Evolutionary conservation across 2,113 vertebrate genomes (phyloP).

Genomic region (Nesogale talazaci): DNA sequence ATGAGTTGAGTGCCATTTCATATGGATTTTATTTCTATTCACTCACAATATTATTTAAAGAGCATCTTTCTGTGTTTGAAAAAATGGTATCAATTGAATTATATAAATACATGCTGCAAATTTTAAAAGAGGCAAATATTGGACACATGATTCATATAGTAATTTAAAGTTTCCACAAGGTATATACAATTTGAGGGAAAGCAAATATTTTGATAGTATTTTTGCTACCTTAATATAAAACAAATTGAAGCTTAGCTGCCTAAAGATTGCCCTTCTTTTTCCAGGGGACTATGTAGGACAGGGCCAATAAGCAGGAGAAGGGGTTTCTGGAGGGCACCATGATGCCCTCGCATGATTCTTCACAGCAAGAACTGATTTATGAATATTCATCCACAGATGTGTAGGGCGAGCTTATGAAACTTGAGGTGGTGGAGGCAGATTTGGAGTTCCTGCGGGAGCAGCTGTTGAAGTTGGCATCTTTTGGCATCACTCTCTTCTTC

Average conservation of each 20-base stretch:
- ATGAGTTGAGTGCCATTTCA: neutral
- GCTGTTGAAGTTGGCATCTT: constrained; percentile 79
- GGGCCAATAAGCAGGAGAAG: neutral
- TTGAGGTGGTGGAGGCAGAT: constrained; percentile 78
- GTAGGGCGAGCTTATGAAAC: constrained; percentile 85
- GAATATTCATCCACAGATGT: constrained; percentile 89
- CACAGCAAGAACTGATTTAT: constrained; percentile 77
- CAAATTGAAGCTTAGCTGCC: neutral
- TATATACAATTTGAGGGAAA: neutral
- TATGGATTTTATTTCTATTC: neutral
- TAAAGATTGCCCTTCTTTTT: neutral
- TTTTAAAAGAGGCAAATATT: constrained; percentile 23
- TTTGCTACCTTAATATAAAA: neutral
- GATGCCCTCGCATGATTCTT: neutral
- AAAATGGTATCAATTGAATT: neutral
- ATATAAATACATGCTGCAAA: neutral
- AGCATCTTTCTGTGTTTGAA: neutral
- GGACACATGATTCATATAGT: neutral
- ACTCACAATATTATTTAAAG: constrained; percentile 7
- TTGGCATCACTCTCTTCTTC: constrained; percentile 86
- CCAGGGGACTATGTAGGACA: neutral
- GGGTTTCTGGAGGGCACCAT: neutral
- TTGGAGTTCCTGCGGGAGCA: constrained; percentile 82
- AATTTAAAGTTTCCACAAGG: constrained; percentile 11
- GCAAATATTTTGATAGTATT: neutral